Evolutionary conservation across 2,888 invertebrate species (phyloP), one percentile per base, ranked within the genome.

Genomic region (Coenonympha glycerion): DNA sequence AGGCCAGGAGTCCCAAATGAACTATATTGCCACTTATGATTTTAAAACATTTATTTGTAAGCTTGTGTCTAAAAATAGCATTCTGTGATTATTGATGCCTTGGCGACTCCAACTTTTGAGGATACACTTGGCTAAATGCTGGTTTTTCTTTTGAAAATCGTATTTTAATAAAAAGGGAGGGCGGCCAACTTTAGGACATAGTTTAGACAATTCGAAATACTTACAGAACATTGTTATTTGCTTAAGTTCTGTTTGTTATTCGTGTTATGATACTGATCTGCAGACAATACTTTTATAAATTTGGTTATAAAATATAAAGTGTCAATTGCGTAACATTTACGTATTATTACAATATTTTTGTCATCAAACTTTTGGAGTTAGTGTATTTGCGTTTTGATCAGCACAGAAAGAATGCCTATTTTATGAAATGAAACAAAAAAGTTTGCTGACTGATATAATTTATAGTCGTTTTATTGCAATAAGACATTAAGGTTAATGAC

Each of bases 51-150:
- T 55, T 47, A 22, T 52, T 56, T 47, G 46, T 18, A 52, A 49
- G 56, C 47, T 59, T 60, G 48, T 68, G 61, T 69, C 63, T 61
- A 64, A 33, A 67, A 72, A 75, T 71, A 72, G 76, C 73, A 65
- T 75, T 74, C 79, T 83, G 82, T 82, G 82, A 84, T 83, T 69
- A 62, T 65, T 61, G 65, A 78, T 73, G 76, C 76, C 74, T 80
- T 82, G 74, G 79, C 73, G 73, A 75, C 72, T 73, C 69, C 67
- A 67, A 61, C 58, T 28, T 30, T 50, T 71, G 71, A 74, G 75
- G 67, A 74, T 78, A 74, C 74, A 73, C 4, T 56, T 56, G 63
- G 63, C 63, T 65, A 64, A 64, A 62, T 59, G 62, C 66, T 61
- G 68, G 57, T 64, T 62, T 68, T 73, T 70, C 64, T 65, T 66